Evolutionary conservation across 2,888 invertebrate genomes (phyloP), one percentile per base, ranked within the genome.

Genomic region (Isoperla grammatica): DNA sequence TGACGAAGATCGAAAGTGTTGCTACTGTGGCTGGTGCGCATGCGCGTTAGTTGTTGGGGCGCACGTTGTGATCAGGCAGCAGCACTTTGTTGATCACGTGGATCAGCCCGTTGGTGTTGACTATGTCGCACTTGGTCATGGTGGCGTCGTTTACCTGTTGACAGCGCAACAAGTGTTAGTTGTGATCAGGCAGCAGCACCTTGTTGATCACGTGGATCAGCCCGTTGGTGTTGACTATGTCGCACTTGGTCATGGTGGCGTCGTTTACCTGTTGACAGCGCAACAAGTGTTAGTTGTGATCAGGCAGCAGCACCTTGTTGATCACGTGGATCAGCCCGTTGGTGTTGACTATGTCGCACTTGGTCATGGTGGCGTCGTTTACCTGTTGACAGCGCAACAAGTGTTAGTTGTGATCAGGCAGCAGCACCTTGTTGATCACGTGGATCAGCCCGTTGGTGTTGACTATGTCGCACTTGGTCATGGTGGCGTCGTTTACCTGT

Each of bases 321-420:
- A 78, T 73, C 56, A 73, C 71, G 63, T 78, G 78, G n/a, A 78
- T 72, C 46, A 78, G 72, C 1, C 78, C 78, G 66, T 78, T 78
- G 22, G 70, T 70, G 48, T 73, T 75, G 48, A 76, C 66, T 37
- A 76, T 70, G 66, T 78, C 77, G 23, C 71, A 69, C 20, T 71
- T 68, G 6, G 73, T 65, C 8, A 76, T 70, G 42, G 69, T 69
- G 4, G 75, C 75, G 13, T 72, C 71, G 58, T 74, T 74, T 11
- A 77, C 71, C 68, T 74, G 69, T n/a, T n/a, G n/a, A n/a, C n/a
- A n/a, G n/a, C n/a, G n/a, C n/a, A n/a, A n/a, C n/a, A n/a, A n/a
- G n/a, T n/a, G n/a, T n/a, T n/a, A n/a, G 43, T 61, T 37, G 15
- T 60, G 55, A n/a, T 74, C 71, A 6, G 78, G 77, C 19, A 78